Evolutionary conservation across 2,113 vertebrate species (phyloP), one percentile per base, ranked within the genome.

Genomic region (Rattus rattus): DNA sequence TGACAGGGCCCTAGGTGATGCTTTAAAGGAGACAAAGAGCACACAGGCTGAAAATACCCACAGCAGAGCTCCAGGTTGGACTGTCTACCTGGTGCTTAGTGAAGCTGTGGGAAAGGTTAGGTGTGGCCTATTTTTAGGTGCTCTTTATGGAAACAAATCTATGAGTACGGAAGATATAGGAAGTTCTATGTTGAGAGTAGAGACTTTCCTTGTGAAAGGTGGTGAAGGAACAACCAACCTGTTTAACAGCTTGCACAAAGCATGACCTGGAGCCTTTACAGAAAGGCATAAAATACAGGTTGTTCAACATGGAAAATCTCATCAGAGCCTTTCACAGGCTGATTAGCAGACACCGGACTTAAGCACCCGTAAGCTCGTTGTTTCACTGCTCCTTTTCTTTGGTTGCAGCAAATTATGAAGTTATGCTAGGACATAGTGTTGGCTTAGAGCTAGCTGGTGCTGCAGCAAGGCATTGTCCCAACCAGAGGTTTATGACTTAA

Each of bases 101-200:
- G 96, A 54, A 95, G 98, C 97, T 98, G 95, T 98, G 97, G 96
- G 93, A 98, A 98, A 98, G 97, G 98, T 98, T 98, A 98, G 97
- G 89, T 93, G 92, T 4, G 63, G 93, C 97, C 98, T 98, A 98
- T 98, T 98, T 98, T 98, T 99, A 98, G 98, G 92, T 96, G 88
- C 91, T 97, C 97, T 97, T 96, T 47, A 13, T 95, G 95, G 96
- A 97, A 97, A 96, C 92, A 94, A 96, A 97, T 98, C 91, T 98
- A 95, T 97, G 96, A 98, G 97, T 95, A 97, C 97, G 97, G 96
- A 87, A 92, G 92, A 95, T 97, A 95, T 97, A 97, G 92, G 97
- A 98, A 97, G 77, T 77, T 96, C 96, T 72, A 92, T 65, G 86
- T 91, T 80, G 83, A 80, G 81, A 92, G 52, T 49, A 91, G 91